These are phyloP conservation scores for Drosophila parabipectinata DNA, from an alignment of 1,140 invertebrate species.

Conservation along the genomic window DNA sequence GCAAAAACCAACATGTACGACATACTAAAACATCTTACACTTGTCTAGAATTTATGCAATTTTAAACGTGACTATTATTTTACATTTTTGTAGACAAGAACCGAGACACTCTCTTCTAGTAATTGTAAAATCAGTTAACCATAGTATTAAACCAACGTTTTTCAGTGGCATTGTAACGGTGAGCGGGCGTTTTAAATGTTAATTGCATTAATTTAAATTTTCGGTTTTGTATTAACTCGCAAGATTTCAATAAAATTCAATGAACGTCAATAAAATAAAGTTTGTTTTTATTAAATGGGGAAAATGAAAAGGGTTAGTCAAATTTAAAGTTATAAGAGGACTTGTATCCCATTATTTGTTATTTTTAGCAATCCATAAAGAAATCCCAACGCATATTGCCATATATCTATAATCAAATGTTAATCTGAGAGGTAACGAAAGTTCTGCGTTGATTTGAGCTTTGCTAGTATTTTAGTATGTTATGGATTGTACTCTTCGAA, in stretches of 20 bases:
- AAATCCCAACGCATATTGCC: too few species aligned
- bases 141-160: constrained; percentile 75
- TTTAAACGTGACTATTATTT: constrained; percentile 79
- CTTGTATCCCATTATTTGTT: too few species aligned
- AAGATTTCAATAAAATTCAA: constrained; percentile 81
- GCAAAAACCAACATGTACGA: constrained; percentile 67
- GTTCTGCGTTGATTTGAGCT: background rate
- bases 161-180: constrained; percentile 77
- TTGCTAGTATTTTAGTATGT: background rate
- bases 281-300: background rate
- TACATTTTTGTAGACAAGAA: constrained; percentile 77
- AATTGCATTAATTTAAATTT: constrained; percentile 73
- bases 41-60: constrained; percentile 78
- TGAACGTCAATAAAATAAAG: constrained; percentile 61
- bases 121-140: constrained; percentile 79
- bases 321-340: too few species aligned
- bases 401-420: too few species aligned
- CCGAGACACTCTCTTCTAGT: constrained; percentile 70
- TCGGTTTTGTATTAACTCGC: constrained; percentile 78
- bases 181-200: constrained; percentile 74
- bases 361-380: too few species aligned
- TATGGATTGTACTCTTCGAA: background rate
- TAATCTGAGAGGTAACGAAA: background rate
- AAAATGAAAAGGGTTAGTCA: background rate
- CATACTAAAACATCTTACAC: constrained; percentile 70